A percentile compares a stretch with the other conserved stretches of the same genome.
Evolutionary conservation across 2,888 invertebrate species (phyloP).

Genomic region (Microplitis deprimator): DNA sequence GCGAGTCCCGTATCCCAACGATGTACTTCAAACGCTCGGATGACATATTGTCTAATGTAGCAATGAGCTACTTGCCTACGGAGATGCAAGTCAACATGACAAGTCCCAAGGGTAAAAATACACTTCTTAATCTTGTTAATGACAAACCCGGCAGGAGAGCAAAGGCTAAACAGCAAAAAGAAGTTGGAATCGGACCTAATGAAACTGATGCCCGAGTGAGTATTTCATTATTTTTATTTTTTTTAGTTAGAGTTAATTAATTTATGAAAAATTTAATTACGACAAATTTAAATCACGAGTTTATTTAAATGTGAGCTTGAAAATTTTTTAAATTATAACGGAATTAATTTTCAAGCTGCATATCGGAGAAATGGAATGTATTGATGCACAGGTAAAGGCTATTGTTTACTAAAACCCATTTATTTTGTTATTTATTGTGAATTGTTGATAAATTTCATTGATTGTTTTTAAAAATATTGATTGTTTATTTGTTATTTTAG

Average conservation of each 20-base stretch:
- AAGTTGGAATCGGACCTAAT: conserved; percentile 74
- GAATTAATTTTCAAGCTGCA: conserved; percentile 74
- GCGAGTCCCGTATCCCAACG: conserved; percentile 88
- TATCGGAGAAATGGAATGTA: conserved; percentile 75
- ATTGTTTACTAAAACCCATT: conserved; percentile 25
- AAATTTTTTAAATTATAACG: background rate
- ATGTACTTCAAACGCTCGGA: conserved; percentile 90
- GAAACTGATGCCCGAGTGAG: conserved; percentile 77
- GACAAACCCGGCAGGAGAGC: conserved; percentile 68
- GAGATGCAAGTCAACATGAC: conserved; percentile 80
- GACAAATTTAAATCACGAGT: no score
- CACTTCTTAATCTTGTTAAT: conserved; percentile 67
- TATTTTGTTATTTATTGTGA: conserved; percentile 43
- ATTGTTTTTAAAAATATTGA: background rate
- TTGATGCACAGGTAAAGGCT: conserved; percentile 79
- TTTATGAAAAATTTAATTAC: conserved; percentile 30
- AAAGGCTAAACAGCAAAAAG: conserved; percentile 73
- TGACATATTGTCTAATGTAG: conserved; percentile 81
- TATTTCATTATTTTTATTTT: conserved; percentile 38
- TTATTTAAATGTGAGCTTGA: background rate
- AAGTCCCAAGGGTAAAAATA: conserved; percentile 67
- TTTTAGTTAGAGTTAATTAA: conserved; percentile 59
- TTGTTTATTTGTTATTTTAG: conserved; percentile 69
- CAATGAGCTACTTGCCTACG: conserved; percentile 83
- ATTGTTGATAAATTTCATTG: conserved; percentile 35